Evolutionary conservation across 2,888 invertebrate genomes (phyloP), one percentile per base, ranked within the genome.

Genomic region (Rhaphigaster nebulosa): DNA sequence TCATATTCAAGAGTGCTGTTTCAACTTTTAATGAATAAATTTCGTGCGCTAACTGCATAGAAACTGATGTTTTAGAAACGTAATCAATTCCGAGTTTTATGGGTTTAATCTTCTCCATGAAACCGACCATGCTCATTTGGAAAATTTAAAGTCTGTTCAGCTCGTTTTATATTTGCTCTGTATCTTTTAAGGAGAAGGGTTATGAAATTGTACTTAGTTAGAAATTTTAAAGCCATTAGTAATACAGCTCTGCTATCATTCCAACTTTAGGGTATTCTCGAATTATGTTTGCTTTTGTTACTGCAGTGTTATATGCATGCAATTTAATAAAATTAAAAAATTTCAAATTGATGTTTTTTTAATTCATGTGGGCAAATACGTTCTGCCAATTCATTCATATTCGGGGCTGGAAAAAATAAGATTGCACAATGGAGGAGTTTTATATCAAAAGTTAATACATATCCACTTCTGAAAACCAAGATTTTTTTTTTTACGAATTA

Each of bases 1-100:
- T 5, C 84, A n/a, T 45, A 84, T 84, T 26, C 84, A 84, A 38
- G 45, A 84, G 84, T 13, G 10, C 45, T 84, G 45, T 84, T 84
- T 84, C 84, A 84, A 84, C 26, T 84, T 84, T 84, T 84, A 84
- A 84, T 84, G 84, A 84, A 84, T 84, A 84, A 84, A 84, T 84
- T 84, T 84, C 45, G 26, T 45, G n/a, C 45, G 84, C 84, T 84
- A 84, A 84, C 41, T 84, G 84, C 84, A 84, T 45, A 84, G 84
- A 84, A 84, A 84, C 84, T 84, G 84, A 84, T 84, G 45, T 84
- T 84, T 84, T 84, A 84, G 84, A 84, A 84, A 84, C 84, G 84
- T 45, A 45, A 84, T 84, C 84, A 84, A 84, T 84, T 84, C 84
- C 45, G n/a, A 84, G 84, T 84, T 84, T 84, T 84, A 84, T 84